Evolutionary conservation across 1,140 invertebrate species (phyloP).

Genomic region (Panulirus ornatus): DNA sequence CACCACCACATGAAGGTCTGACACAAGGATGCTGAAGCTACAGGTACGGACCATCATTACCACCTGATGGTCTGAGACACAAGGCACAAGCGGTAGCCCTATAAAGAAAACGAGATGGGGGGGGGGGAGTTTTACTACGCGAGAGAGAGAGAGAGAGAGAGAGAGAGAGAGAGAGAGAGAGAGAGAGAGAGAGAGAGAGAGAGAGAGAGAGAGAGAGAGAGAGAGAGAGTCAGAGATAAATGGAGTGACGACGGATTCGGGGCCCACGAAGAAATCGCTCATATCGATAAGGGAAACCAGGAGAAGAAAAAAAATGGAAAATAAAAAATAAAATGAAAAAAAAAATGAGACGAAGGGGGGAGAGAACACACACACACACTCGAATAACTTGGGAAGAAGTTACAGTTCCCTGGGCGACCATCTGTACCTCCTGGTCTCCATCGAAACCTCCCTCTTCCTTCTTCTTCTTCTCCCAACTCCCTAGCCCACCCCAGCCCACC

Average conservation of each 20-base stretch:
- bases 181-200: not conserved
- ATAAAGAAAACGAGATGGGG: too few species aligned
- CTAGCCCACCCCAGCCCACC: too few species aligned
- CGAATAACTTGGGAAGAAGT: not conserved
- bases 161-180: not conserved
- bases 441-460: too few species aligned
- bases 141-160: not conserved
- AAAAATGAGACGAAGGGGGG: not conserved
- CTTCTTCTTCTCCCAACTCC: too few species aligned
- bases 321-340: not conserved
- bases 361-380: not conserved
- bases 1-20: too few species aligned
- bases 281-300: not conserved
- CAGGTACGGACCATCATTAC: too few species aligned
- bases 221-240: not conserved
- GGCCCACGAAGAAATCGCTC: too few species aligned
- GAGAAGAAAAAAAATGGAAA: not conserved
- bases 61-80: too few species aligned
- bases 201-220: not conserved
- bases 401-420: not conserved
- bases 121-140: not conserved
- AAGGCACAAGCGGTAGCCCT: too few species aligned
- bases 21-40: too few species aligned
- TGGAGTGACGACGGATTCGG: too few species aligned
- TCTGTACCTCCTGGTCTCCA: too few species aligned